Base-by-base conservation (phyloP, 2,797 vertebrate genomes). In the Helicolenus hilgendorfi region DNA sequence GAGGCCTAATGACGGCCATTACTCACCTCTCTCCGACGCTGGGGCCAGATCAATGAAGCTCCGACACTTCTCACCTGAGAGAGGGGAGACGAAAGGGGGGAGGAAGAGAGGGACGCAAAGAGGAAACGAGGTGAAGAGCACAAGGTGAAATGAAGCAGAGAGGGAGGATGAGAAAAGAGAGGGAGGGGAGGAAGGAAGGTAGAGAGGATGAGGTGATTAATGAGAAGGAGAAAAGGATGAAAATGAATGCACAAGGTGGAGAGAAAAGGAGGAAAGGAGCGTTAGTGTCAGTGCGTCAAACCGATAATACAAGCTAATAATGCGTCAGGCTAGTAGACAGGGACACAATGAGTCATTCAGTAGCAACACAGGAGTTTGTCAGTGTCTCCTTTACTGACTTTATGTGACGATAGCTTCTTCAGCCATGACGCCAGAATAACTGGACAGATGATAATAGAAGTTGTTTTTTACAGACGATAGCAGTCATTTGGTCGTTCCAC, bases 11-110 rank as follows among this genome's bases (percentile, higher is more conserved):
- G 95, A 95, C 53, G 11, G 56, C 87, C 96, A 96, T 92, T 78
- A 96, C 98, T 98, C 97, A 99, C 98, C 98, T 98, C 98, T 98
- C 95, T 99, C 99, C 1, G 99, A 99, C 3, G 98, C 99, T 0
- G 99, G 99, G 88, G 99, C 98, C 93, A 99, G 96, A 97, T 99
- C 99, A 93, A 99, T 99, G 97, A 99, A 99, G 96, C 99, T 99
- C 94, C 98, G 98, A 88, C 99, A 99, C 97, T 97, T 99, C 95
- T 99, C 99, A 98, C 98, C 99, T 99, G 95, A 81, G 95, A n/a
- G 11, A 31, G 55, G 9, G 4, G 59, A 7, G n/a, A 41, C n/a
- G n/a, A 3, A 15, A 18, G 11, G 7, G 64, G n/a, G 20, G 45
- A 14, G 10, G 41, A 4, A n/a, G 35, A 38, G 41, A 64, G 22